Conservation (phyloP, 2,797 vertebrate genomes). For the Mallotus villosus region DNA sequence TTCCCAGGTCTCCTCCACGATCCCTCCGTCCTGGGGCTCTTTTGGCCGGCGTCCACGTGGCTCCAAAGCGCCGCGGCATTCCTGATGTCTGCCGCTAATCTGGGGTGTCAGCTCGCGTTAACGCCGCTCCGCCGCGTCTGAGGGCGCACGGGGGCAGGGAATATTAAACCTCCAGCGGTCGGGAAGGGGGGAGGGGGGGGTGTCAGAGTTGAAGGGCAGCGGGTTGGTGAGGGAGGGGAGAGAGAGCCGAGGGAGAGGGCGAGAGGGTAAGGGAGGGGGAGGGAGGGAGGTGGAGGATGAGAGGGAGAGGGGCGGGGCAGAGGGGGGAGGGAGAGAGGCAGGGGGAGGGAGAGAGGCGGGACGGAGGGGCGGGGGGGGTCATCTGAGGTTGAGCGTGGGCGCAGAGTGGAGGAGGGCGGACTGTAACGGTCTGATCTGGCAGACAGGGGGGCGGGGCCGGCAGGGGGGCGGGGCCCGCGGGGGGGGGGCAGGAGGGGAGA, state of each 20-base stretch:
- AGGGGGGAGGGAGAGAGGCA: too few relatives aligned
- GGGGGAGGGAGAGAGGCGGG: too few relatives aligned
- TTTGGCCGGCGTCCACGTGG: constrained; percentile 94
- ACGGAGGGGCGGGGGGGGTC: constrained; percentile 47
- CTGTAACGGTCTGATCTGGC: constrained; percentile 64
- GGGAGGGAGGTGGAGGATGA: too few relatives aligned
- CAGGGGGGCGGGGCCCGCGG: background rate
- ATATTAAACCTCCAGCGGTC: constrained; percentile 90
- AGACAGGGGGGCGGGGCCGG: constrained; percentile 25
- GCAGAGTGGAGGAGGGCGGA: constrained; percentile 30
- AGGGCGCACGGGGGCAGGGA: constrained; percentile 88
- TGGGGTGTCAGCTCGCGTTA: constrained; percentile 99
- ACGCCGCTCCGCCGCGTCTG: constrained; percentile 94
- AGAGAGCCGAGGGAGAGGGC: too few relatives aligned
- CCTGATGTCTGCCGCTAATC: constrained; percentile 99
- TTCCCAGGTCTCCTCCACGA: constrained; percentile 71
- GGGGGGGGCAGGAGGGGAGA: constrained; percentile 54
- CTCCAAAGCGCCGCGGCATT: constrained; percentile 95
- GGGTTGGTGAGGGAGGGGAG: too few relatives aligned
- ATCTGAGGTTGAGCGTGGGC: constrained; percentile 66
- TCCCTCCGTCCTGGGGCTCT: constrained; percentile 82
- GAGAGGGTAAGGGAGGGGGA: too few relatives aligned
- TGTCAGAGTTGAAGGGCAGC: too few relatives aligned
- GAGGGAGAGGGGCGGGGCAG: too few relatives aligned
- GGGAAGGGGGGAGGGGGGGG: constrained; percentile 39